Evolutionary conservation across 2,888 invertebrate species (phyloP).

Genomic region (Hyppa rectilinea): DNA sequence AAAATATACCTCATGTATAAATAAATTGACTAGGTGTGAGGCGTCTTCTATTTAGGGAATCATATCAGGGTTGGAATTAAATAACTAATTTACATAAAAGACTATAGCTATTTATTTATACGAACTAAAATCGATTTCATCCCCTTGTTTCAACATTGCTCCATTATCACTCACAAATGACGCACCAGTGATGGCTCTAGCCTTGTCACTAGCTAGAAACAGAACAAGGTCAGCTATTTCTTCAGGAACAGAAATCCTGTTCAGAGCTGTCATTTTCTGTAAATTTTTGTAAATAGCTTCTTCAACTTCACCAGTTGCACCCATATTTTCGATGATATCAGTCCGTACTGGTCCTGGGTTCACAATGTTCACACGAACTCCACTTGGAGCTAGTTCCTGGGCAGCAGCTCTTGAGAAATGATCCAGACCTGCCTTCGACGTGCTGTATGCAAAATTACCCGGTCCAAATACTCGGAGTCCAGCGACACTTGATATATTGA

Average conservation of each 20-base stretch:
- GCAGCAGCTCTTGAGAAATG: slow-evolving; percentile 30
- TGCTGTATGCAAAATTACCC: slow-evolving; percentile 8
- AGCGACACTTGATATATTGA: slow-evolving; percentile 37
- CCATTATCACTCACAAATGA: slow-evolving; percentile 42
- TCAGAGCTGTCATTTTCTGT: slow-evolving; percentile 4
- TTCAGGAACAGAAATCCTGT: slow-evolving; percentile 28
- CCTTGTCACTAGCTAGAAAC: slow-evolving; percentile 39
- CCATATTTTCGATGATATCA: slow-evolving; percentile 26
- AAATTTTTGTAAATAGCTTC: neutral
- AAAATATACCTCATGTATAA: too few relatives aligned
- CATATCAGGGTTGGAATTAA: neutral
- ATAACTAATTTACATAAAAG: neutral
- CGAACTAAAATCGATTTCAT: neutral
- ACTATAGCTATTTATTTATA: neutral
- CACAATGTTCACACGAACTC: slow-evolving; percentile 35
- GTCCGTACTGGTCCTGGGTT: slow-evolving; percentile 42
- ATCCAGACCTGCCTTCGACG: slow-evolving; percentile 35
- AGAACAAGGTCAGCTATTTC: slow-evolving; percentile 82
- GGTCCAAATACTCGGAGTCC: neutral
- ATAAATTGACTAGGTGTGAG: too few relatives aligned
- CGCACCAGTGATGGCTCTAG: slow-evolving; percentile 35
- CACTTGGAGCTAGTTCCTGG: slow-evolving; percentile 26
- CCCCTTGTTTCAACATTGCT: neutral
- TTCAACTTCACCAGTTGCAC: neutral
- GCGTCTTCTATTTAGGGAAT: too few relatives aligned